These are phyloP conservation scores for Latheticus oryzae DNA, from an alignment of 2,888 invertebrate genomes.

Conservation along the genomic window DNA sequence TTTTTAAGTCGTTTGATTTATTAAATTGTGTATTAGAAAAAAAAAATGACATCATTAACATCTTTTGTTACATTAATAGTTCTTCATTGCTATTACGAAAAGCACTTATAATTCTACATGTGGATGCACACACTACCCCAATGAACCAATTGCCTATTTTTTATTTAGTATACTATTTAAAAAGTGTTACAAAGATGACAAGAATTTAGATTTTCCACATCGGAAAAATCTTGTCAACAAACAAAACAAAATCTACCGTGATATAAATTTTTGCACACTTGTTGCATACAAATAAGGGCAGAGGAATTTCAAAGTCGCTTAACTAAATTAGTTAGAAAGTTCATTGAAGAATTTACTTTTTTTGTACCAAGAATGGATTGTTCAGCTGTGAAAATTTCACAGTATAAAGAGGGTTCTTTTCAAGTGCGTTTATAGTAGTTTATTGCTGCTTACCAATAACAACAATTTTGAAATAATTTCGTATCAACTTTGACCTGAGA, in stretches of 20 bases:
- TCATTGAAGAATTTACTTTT: conserved; percentile 34
- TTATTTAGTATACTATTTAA: conserved; percentile 42
- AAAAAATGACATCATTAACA: too few species aligned
- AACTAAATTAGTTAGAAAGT: conserved; percentile 36
- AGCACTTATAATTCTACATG: conserved; percentile 25
- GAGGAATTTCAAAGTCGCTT: conserved; percentile 25
- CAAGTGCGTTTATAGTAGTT: conserved; percentile 9
- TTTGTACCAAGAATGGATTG: conserved; percentile 20
- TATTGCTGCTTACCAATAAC: conserved; percentile 14
- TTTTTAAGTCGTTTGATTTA: too few species aligned
- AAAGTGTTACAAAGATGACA: conserved; percentile 38
- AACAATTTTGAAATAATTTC: conserved; percentile 37
- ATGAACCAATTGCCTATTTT: conserved; percentile 37
- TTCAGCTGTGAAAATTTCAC: conserved; percentile 22
- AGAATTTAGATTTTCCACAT: conserved; percentile 39
- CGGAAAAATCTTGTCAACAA: too few species aligned
- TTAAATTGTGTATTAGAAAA: too few species aligned
- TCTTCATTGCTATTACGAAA: too few species aligned
- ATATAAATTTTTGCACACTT: conserved; percentile 29
- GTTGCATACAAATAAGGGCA: conserved; percentile 25
- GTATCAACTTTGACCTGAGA: conserved; percentile 41
- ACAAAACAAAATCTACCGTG: conserved; percentile 14
- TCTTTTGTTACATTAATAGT: too few species aligned
- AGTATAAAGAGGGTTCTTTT: conserved; percentile 29
- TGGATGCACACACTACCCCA: conserved; percentile 30